Conservation (phyloP, 2,113 vertebrate genomes). For the Mixornis gularis region DNA sequence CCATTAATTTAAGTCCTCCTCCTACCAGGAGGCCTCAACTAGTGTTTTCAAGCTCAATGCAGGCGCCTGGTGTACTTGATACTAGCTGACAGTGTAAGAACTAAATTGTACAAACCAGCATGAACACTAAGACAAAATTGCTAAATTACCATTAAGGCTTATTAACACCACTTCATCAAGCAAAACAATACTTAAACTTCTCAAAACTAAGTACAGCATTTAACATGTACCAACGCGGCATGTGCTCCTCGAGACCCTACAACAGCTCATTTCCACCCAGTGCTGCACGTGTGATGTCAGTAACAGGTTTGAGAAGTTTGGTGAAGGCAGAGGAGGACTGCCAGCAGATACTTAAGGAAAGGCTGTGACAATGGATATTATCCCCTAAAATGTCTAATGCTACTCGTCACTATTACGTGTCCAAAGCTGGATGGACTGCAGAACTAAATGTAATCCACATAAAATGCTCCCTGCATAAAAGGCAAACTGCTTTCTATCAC, state of each 20-base stretch:
- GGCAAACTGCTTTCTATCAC: neutral
- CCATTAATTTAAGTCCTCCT: neutral
- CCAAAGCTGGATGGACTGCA: neutral
- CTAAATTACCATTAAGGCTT: neutral
- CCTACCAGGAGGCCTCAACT: neutral
- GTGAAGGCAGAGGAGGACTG: neutral
- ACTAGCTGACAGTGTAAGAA: neutral
- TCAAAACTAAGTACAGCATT: neutral
- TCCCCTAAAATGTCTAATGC: neutral
- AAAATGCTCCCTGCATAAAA: neutral
- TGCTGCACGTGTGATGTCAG: rapidly evolving
- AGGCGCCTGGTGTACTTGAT: neutral
- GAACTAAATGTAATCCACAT: neutral
- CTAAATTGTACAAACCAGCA: neutral
- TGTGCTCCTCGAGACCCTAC: neutral
- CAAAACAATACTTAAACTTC: neutral
- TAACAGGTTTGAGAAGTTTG: neutral
- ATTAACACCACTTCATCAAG: neutral
- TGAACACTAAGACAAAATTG: neutral
- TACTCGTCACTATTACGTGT: rapidly evolving
- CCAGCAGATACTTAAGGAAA: neutral
- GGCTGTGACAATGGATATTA: neutral
- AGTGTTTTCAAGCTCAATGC: neutral
- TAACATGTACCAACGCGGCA: neutral
- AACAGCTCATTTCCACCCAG: neutral